These are phyloP conservation scores for Typhlichthys eigenmanni DNA, from an alignment of 2,797 vertebrate genomes.

Conservation along the genomic window DNA sequence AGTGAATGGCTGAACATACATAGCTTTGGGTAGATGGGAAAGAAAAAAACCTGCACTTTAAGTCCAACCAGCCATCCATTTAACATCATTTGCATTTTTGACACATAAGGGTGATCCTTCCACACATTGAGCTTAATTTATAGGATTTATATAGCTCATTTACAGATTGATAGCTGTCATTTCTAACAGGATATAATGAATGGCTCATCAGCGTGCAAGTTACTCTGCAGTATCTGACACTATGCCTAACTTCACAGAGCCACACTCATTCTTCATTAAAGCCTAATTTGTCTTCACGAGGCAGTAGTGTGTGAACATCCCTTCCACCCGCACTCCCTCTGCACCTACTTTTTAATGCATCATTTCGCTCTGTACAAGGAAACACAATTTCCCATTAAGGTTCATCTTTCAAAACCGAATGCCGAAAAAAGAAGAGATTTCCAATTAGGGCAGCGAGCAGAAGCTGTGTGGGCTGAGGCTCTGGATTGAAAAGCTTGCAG, in stretches of 20 bases:
- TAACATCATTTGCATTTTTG: conserved; percentile 69
- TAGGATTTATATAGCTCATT: conserved; percentile 68
- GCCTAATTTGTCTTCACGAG: conserved; percentile 61
- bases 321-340: conserved; percentile 24
- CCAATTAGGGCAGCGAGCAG: neutral
- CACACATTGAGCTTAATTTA: conserved; percentile 59
- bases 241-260: conserved; percentile 40
- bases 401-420: conserved; percentile 54
- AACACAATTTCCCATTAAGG: conserved; percentile 54
- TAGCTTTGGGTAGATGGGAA: conserved; percentile 28
- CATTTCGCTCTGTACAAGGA: conserved; percentile 53
- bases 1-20: conserved; percentile 28
- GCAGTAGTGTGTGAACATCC: conserved; percentile 35
- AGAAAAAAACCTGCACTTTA: conserved; percentile 14
- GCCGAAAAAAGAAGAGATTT: conserved; percentile 19
- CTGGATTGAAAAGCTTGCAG: conserved; percentile 13
- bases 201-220: conserved; percentile 61
- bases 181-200: conserved; percentile 71
- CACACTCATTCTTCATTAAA: conserved; percentile 72
- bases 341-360: conserved; percentile 32
- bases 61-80: conserved; percentile 47
- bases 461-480: neutral
- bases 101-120: conserved; percentile 59
- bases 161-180: conserved; percentile 77
- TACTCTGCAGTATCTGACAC: conserved; percentile 48